Evolutionary conservation across 2,113 vertebrate genomes (phyloP).

Genomic region (Rhodinocichla rosea): DNA sequence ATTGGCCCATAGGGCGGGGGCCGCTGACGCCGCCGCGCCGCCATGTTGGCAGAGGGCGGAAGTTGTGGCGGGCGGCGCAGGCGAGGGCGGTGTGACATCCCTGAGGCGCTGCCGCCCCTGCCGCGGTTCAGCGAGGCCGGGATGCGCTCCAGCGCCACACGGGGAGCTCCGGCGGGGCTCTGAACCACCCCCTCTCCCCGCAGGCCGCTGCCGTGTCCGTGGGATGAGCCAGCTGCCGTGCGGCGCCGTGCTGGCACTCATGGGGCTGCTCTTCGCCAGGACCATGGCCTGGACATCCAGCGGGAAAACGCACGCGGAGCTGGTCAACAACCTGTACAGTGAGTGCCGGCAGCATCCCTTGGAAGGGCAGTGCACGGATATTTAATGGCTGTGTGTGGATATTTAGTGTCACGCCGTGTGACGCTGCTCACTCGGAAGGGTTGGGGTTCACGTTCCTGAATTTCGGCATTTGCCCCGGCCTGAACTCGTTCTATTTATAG

Average conservation of each 20-base stretch:
- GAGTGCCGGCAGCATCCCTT: background rate
- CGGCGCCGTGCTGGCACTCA: constrained; percentile 72
- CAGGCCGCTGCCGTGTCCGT: background rate
- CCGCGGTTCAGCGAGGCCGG: accelerated
- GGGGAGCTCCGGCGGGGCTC: background rate
- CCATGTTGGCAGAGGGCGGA: background rate
- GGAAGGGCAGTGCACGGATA: accelerated
- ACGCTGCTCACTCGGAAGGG: accelerated
- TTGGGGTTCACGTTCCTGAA: accelerated
- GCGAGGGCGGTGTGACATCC: background rate
- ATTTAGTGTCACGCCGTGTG: accelerated
- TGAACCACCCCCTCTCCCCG: background rate
- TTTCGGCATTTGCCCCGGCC: background rate
- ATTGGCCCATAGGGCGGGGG: background rate
- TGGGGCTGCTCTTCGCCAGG: constrained; percentile 85
- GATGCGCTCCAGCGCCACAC: background rate
- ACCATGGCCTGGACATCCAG: constrained; percentile 90
- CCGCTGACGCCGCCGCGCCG: accelerated
- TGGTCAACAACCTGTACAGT: constrained; percentile 86
- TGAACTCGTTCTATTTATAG: background rate
- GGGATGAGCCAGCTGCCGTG: constrained; percentile 74
- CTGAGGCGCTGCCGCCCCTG: accelerated
- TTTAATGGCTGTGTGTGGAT: accelerated
- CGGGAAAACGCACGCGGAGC: constrained; percentile 83
- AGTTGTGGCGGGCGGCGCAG: background rate